Evolutionary conservation across 2,888 invertebrate species (phyloP), one percentile per base, ranked within the genome.

Genomic region (Patella ulyssiponensis): DNA sequence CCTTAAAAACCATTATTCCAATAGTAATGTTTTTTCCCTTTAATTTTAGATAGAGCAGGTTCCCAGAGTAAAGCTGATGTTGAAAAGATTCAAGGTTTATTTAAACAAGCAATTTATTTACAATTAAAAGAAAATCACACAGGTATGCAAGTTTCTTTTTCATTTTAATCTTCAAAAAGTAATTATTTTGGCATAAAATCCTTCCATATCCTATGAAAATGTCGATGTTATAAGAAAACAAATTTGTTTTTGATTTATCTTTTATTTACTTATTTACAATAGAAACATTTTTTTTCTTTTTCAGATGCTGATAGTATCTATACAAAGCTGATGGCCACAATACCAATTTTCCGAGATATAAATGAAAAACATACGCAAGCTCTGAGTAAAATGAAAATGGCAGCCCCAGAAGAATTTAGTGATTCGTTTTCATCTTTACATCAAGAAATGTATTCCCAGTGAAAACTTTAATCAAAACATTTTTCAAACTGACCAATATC

Each of bases 351-450:
- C 74, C 84, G 82, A 52, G 81, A 82, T 74, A 87, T 90, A 73
- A 91, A 90, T 78, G 82, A 86, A 71, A 86, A 88, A 69, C 91
- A 91, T 82, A 76, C 88, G 1, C 84, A 86, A 79, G 87, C 88
- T 12, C 83, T 91, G 53, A 88, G 88, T 77, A 86, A 83, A 81
- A 89, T 91, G 86, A 89, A 90, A 82, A 89, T 88, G 88, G 84
- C 82, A 64, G 80, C 82, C 11, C 88, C 88, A 1, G 80, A 86
- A 2, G 79, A 75, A 56, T 83, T 82, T 54, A 79, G 83, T 51
- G 64, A 82, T 17, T 82, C 86, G 54, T 89, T 90, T 76, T 89
- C 90, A 17, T 83, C 84, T 15, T 84, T 91, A 12, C 91, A 91
- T 82, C 83, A 86, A 77, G 91, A 91, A 80, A 85, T 91, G n/a